phyloP scores from a whole-genome alignment of 2,888 invertebrate species.

The Hipparchia sbordonii region DNA sequence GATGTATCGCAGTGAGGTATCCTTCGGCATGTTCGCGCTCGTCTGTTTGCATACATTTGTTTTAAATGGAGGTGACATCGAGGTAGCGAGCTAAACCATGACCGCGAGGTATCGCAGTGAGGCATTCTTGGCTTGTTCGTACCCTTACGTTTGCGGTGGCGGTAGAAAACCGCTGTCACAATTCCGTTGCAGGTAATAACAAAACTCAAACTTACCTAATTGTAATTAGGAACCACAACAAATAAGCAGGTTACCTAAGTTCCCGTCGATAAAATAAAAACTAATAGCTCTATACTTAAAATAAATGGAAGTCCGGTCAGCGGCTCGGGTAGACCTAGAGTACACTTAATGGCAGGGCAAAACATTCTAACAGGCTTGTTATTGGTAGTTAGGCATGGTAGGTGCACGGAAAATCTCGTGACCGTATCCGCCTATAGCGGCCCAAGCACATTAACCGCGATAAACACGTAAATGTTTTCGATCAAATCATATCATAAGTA shows the following conservation, averaged over 20 bases:
- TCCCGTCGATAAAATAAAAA: conserved; percentile 1
- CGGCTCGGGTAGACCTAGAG: conserved; percentile 46
- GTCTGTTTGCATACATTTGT: too few species aligned
- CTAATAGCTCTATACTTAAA: conserved; percentile 38
- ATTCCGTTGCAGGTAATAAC: too few species aligned
- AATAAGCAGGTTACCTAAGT: not conserved
- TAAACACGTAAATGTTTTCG: too few species aligned
- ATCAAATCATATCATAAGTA: not conserved
- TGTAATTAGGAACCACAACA: not conserved
- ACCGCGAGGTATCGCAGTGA: too few species aligned
- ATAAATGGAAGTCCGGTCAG: conserved; percentile 54
- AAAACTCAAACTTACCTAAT: not conserved
- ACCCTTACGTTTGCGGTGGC: too few species aligned
- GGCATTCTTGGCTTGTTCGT: too few species aligned
- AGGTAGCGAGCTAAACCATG: too few species aligned
- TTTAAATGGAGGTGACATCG: too few species aligned
- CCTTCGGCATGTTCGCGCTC: too few species aligned
- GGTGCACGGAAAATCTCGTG: conserved; percentile 69
- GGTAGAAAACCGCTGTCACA: too few species aligned
- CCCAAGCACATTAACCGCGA: too few species aligned
- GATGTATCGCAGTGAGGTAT: too few species aligned
- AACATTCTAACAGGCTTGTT: conserved; percentile 53
- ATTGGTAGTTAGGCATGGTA: conserved; percentile 65
- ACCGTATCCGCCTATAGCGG: conserved; percentile 47
- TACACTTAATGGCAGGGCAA: conserved; percentile 58